A percentile compares a stretch with the other conserved stretches of the same genome.
These are phyloP conservation scores for Diphyllodes magnificus DNA, from an alignment of 2,113 vertebrate species.

Conservation along the genomic window DNA sequence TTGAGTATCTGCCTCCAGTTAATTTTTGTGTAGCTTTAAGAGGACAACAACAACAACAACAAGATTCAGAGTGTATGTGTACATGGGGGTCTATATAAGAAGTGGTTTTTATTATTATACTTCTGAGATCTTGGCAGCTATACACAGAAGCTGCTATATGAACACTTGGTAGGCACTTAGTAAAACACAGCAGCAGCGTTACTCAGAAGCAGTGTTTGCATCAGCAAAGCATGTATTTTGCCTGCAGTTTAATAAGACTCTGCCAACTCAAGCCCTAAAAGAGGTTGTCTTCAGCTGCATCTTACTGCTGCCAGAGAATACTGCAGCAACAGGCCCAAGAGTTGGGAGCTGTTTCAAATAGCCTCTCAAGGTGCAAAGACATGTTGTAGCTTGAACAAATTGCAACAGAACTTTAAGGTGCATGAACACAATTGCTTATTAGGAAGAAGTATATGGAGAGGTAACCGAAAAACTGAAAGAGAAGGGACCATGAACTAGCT, in stretches of 20 bases:
- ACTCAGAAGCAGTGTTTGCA: neutral
- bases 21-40: neutral
- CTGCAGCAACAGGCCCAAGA: neutral
- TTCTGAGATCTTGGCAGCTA: neutral
- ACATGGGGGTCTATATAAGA: neutral
- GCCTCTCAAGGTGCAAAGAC: neutral
- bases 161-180: neutral
- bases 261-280: neutral
- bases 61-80: neutral
- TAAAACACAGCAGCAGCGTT: neutral
- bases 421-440: rapidly evolving
- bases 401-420: neutral
- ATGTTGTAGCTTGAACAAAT: neutral
- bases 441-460: neutral
- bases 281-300: neutral
- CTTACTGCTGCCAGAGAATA: neutral
- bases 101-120: neutral
- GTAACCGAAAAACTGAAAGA: neutral
- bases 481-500: neutral
- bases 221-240: neutral
- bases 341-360: neutral
- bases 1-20: neutral
- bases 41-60: neutral
- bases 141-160: neutral
- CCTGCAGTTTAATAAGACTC: neutral